Evolutionary conservation across 2,888 invertebrate genomes (phyloP), one percentile per base, ranked within the genome.

Genomic region (Drosophila macrospina): DNA sequence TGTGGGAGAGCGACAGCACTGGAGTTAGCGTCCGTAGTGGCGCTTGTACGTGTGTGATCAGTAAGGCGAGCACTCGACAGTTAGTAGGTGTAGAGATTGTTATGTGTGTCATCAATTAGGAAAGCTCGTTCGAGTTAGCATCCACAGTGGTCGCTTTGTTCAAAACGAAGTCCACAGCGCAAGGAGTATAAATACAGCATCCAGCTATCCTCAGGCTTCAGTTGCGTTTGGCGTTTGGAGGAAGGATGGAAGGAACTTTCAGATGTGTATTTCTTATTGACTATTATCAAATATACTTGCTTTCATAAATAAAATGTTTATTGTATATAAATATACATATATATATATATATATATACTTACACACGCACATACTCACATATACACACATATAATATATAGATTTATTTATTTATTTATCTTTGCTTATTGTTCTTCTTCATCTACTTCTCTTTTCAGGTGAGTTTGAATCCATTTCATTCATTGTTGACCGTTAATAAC

Each of bases 401-500:
- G n/a, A 24, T 30, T 51, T 24, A 64, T 44, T 44, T 42, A 34
- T 47, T 16, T 47, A 16, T 42, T 70, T 47, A 16, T 42, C 68
- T 50, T 36, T 37, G 15, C 45, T 28, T 37, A 16, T 13, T 41
- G 47, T 42, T 24, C 24, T 47, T 20, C 15, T 6, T 34, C 16
- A 55, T 44, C 32, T 55, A 44, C 13, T 28, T 69, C 16, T 50
- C 30, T 37, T 69, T 56, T 59, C 71, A 73, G 72, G 72, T 73
- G 42, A 73, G 72, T 72, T 54, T 13, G 30, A 52, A 60, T 59
- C 41, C 44, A 68, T 47, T 61, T 39, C 32, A 47, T 36, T 69
- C 41, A 30, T 30, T 41, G 26, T 15, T 15, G 32, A 32, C 55
- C 32, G 60, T 50, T 56, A 55, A 45, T 15, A 42, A 28, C 20